Evolutionary conservation across 2,888 invertebrate genomes (phyloP).

Genomic region (Standfussiana lucernea): DNA sequence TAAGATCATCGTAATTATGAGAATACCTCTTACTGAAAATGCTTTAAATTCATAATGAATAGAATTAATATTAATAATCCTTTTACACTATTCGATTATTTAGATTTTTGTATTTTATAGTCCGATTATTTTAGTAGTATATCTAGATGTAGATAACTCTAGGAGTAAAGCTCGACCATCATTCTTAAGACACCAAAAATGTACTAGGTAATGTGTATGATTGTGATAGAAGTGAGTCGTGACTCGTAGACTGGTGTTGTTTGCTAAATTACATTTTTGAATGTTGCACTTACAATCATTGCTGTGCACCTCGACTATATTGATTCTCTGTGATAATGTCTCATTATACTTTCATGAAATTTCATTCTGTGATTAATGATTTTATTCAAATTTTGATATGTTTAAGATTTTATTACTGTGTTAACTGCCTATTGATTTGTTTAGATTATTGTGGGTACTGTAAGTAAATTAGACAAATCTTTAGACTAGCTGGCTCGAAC

Average conservation of each 20-base stretch:
- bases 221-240: slow-evolving; percentile 77
- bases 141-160: slow-evolving; percentile 64
- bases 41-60: slow-evolving; percentile 72
- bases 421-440: slow-evolving; percentile 38
- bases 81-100: slow-evolving; percentile 64
- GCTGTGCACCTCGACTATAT: slow-evolving; percentile 78
- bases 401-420: slow-evolving; percentile 33
- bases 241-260: slow-evolving; percentile 70
- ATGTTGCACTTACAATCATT: slow-evolving; percentile 75
- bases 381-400: slow-evolving; percentile 48
- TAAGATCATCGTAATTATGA: slow-evolving; percentile 58
- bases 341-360: slow-evolving; percentile 70
- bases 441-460: slow-evolving; percentile 26
- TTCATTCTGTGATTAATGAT: slow-evolving; percentile 69
- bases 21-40: slow-evolving; percentile 72
- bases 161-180: slow-evolving; percentile 70
- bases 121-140: slow-evolving; percentile 60
- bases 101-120: slow-evolving; percentile 66
- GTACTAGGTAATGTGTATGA: slow-evolving; percentile 77
- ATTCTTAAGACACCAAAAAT: slow-evolving; percentile 83
- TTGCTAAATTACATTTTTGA: slow-evolving; percentile 71
- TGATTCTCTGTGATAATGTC: slow-evolving; percentile 83
- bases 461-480: slow-evolving; percentile 47
- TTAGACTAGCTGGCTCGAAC: slow-evolving; percentile 27
- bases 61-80: slow-evolving; percentile 67